phyloP scores from a whole-genome alignment of 2,888 invertebrate species.

The Seira sanloemensis region DNA sequence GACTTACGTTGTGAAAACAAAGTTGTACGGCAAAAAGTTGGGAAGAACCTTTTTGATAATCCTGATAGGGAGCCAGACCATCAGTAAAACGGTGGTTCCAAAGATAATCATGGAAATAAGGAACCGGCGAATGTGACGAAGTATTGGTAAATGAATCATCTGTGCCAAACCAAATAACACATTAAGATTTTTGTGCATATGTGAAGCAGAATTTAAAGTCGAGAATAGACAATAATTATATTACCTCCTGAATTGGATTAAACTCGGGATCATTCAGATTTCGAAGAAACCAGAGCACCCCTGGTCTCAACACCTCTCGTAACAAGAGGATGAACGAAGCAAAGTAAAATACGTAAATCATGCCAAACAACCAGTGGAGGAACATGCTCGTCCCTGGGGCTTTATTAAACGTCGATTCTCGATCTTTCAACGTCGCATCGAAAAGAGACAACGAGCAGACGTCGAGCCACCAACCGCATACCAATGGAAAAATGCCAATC shows the following conservation, averaged over 20 bases:
- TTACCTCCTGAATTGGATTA: constrained; percentile 93
- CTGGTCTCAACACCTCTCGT: constrained; percentile 95
- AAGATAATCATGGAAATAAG: constrained; percentile 96
- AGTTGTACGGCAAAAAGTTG: constrained; percentile 95
- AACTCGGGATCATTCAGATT: constrained; percentile 99
- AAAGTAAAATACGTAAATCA: constrained; percentile 99
- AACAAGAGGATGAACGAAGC: constrained; percentile 85
- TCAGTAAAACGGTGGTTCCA: constrained; percentile 95
- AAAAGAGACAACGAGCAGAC: constrained; percentile 96
- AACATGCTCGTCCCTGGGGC: constrained; percentile 98
- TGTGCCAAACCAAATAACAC: constrained; percentile 76
- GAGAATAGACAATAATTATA: too few relatives aligned
- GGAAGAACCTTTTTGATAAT: constrained; percentile 88
- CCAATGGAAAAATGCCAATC: constrained; percentile 96
- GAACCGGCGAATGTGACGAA: constrained; percentile 91
- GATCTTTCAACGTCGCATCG: constrained; percentile 87
- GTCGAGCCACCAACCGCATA: constrained; percentile 99
- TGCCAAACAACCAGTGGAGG: constrained; percentile 98
- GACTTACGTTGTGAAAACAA: constrained; percentile 80
- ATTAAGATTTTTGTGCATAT: constrained; percentile 16
- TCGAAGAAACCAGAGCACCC: constrained; percentile 97
- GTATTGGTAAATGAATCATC: constrained; percentile 98
- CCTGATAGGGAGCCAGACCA: constrained; percentile 96
- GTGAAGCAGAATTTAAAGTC: too few relatives aligned
- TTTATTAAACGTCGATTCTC: constrained; percentile 90